These are phyloP conservation scores for Perodicticus potto DNA, from an alignment of 2,797 vertebrate genomes.

Conservation along the genomic window DNA sequence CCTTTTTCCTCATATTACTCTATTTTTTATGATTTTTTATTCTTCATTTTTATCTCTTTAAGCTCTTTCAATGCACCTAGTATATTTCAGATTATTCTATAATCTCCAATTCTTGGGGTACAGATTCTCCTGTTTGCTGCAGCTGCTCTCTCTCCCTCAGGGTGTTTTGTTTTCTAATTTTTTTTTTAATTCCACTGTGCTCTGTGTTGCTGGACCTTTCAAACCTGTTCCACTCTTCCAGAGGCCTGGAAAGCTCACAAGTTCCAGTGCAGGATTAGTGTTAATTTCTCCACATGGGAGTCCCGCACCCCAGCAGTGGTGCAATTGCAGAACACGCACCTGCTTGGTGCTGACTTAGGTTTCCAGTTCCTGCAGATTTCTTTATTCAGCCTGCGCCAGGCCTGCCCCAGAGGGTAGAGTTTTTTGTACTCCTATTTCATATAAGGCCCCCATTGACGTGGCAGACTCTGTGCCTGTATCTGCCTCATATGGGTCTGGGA, in stretches of 20 bases:
- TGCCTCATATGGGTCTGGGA: neutral
- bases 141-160: conserved; percentile 53
- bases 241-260: neutral
- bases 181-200: neutral
- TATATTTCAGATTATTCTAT: conserved; percentile 70
- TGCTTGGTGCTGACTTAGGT: conserved; percentile 42
- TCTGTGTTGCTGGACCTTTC: conserved; percentile 26
- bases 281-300: conserved; percentile 61
- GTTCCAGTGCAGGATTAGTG: neutral
- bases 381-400: neutral
- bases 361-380: conserved; percentile 55
- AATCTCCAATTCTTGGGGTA: conserved; percentile 49
- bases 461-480: neutral
- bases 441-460: neutral
- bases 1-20: neutral
- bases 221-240: conserved; percentile 32
- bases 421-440: conserved; percentile 39
- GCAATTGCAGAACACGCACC: conserved; percentile 63
- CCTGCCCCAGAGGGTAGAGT: neutral
- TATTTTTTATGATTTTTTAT: conserved; percentile 41
- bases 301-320: conserved; percentile 3
- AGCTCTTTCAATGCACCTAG: conserved; percentile 60
- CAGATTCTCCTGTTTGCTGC: conserved; percentile 51
- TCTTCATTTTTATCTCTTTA: conserved; percentile 54
- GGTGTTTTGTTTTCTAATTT: conserved; percentile 51